A percentile compares a stretch with the other conserved stretches of the same genome.
phyloP scores from a whole-genome alignment of 2,888 invertebrate species.

The Ichneumon xanthorius region DNA sequence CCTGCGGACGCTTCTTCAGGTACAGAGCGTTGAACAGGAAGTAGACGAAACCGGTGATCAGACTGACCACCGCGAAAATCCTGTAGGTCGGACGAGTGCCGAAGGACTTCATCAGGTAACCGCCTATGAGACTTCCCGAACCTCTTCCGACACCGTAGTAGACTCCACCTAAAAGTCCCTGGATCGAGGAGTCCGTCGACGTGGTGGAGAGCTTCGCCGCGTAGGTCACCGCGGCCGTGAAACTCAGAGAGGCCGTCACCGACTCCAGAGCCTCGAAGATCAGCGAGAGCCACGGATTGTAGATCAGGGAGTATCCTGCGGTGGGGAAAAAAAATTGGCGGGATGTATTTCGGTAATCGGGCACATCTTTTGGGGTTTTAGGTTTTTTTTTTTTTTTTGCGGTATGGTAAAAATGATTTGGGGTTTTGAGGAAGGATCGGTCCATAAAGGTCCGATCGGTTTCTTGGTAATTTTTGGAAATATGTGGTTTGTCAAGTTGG shows the following conservation, averaged over 20 bases:
- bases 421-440: too few relatives aligned
- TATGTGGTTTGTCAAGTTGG: too few relatives aligned
- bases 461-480: too few relatives aligned
- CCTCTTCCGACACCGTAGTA: slow-evolving; percentile 94
- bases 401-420: too few relatives aligned
- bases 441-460: too few relatives aligned
- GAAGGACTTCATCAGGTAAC: slow-evolving; percentile 90
- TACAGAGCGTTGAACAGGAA: slow-evolving; percentile 89
- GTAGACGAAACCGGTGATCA: slow-evolving; percentile 89
- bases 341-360: too few relatives aligned
- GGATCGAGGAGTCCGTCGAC: slow-evolving; percentile 91
- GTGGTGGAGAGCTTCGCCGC: slow-evolving; percentile 90
- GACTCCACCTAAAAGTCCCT: slow-evolving; percentile 92
- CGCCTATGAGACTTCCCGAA: slow-evolving; percentile 91
- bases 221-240: slow-evolving; percentile 92
- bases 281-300: slow-evolving; percentile 91
- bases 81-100: slow-evolving; percentile 91
- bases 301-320: slow-evolving; percentile 90
- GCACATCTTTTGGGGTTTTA: too few relatives aligned
- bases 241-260: slow-evolving; percentile 90
- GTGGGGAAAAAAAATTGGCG: too few relatives aligned
- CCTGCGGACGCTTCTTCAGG: slow-evolving; percentile 86
- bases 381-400: too few relatives aligned
- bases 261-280: slow-evolving; percentile 92
- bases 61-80: slow-evolving; percentile 88